Conservation (phyloP, 2,797 vertebrate species). For the Syndactyla subalaris region DNA sequence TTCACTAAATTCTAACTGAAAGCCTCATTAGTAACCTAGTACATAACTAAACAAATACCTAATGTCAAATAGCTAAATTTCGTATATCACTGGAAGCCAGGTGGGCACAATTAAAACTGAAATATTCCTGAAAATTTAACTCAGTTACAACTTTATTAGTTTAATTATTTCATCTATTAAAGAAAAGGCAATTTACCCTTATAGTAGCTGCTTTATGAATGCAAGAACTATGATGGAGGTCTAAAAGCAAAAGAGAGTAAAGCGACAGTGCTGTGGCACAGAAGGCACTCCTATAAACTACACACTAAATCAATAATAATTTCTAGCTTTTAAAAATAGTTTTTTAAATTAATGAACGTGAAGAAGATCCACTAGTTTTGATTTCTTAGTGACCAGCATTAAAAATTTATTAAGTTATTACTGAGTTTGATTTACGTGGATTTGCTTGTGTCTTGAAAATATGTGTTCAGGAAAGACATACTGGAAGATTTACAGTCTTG, state of each 20-base stretch:
- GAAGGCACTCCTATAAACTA: background rate
- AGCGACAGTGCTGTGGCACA: background rate
- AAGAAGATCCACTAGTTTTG: constrained; percentile 15
- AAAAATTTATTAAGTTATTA: background rate
- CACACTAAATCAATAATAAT: background rate
- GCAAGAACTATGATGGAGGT: background rate
- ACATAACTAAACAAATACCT: background rate
- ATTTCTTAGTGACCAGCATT: constrained; percentile 39
- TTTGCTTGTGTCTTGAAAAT: constrained; percentile 6
- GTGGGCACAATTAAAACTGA: background rate
- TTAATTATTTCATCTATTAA: background rate
- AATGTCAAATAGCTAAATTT: background rate
- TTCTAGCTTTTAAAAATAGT: background rate
- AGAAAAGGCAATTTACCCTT: background rate
- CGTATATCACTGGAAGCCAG: background rate
- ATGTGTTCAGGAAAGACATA: constrained; percentile 20
- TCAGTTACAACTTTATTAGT: background rate
- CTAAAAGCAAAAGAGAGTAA: background rate
- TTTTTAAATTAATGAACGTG: background rate
- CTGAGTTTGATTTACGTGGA: background rate
- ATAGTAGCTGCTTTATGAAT: background rate
- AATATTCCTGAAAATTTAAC: background rate
- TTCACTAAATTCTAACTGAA: background rate
- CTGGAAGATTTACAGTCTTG: background rate
- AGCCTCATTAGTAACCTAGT: background rate